phyloP scores from a whole-genome alignment of 2,797 vertebrate genomes.

The Pseudochromis fuscus region DNA sequence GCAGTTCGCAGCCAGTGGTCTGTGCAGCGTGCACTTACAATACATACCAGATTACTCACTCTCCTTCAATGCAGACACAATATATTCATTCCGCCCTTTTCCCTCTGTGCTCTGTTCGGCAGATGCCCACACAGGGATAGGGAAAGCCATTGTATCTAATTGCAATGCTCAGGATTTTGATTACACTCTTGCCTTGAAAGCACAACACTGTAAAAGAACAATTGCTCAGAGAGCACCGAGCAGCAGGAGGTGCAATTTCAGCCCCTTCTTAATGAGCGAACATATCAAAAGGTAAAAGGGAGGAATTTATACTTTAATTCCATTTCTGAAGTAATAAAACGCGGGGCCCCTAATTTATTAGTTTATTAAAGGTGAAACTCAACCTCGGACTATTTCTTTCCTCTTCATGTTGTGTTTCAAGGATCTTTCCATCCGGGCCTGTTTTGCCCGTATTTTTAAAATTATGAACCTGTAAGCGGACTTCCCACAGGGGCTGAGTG shows the following conservation, averaged over 20 bases:
- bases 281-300: conserved; percentile 83
- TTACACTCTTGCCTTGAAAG: conserved; percentile 84
- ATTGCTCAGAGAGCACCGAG: conserved; percentile 84
- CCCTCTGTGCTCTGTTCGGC: conserved; percentile 73
- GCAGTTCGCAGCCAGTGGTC: conserved; percentile 62
- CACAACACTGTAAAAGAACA: conserved; percentile 86
- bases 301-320: conserved; percentile 86
- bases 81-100: conserved; percentile 74
- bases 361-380: conserved; percentile 81
- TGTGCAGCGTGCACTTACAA: conserved; percentile 67
- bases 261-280: conserved; percentile 83
- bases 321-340: conserved; percentile 82
- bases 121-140: conserved; percentile 82
- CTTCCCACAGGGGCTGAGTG: conserved; percentile 75
- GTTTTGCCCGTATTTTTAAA: conserved; percentile 77
- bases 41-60: conserved; percentile 75
- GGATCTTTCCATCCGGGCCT: conserved; percentile 62
- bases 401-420: conserved; percentile 59
- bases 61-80: conserved; percentile 74
- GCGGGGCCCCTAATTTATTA: conserved; percentile 74
- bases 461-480: conserved; percentile 77
- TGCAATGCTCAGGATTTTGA: conserved; percentile 84
- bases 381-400: conserved; percentile 55
- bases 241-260: conserved; percentile 84
- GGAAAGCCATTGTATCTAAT: conserved; percentile 84